phyloP scores from a whole-genome alignment of 2,113 vertebrate species.

The Fregetta grallaria region DNA sequence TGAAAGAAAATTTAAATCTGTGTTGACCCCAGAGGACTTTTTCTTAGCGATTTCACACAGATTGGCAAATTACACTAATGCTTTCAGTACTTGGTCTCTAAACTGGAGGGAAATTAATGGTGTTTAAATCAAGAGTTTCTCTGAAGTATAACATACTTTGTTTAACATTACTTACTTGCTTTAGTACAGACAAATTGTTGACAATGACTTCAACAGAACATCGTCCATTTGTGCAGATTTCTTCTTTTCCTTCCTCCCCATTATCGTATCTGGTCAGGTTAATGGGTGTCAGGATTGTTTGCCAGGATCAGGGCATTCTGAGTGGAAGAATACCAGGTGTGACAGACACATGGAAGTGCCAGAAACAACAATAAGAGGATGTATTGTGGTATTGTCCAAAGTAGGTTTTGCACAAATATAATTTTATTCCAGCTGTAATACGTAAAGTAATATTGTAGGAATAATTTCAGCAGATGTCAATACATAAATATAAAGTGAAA shows the following conservation, averaged over 20 bases:
- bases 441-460: not conserved
- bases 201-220: not conserved
- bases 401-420: not conserved
- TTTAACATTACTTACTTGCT: not conserved
- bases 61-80: conserved; percentile 2
- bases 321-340: not conserved
- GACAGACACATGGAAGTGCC: not conserved
- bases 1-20: not conserved
- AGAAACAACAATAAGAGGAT: not conserved
- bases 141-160: not conserved
- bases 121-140: not conserved
- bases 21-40: not conserved
- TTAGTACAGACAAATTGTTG: not conserved
- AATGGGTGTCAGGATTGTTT: not conserved
- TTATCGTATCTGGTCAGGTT: no score
- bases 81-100: not conserved
- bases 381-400: not conserved
- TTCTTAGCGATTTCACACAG: not conserved
- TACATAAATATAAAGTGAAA: not conserved
- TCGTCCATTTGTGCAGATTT: not conserved
- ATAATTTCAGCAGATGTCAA: not conserved
- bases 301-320: not conserved
- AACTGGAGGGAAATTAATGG: not conserved
- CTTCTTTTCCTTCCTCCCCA: not conserved
- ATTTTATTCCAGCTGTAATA: not conserved